phyloP scores from a whole-genome alignment of 2,113 vertebrate species.

The Todiramphus saurophagus region DNA sequence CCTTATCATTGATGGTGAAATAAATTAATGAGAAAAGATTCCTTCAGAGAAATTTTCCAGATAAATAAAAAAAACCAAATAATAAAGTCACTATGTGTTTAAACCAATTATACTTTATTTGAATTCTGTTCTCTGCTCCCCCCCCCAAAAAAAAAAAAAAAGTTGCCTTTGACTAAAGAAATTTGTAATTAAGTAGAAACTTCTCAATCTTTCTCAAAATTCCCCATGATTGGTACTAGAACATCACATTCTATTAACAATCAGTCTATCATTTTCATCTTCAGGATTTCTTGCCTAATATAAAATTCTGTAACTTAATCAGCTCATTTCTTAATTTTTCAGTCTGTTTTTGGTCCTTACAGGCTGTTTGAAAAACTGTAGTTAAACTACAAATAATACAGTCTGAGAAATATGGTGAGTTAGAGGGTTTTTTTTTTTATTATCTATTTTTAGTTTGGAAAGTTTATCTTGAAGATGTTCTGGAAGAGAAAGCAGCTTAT shows the following conservation, averaged over 20 bases:
- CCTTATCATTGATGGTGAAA: neutral
- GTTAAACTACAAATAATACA: neutral
- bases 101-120: neutral
- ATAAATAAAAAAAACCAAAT: neutral
- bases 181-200: neutral
- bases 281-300: neutral
- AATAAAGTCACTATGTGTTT: neutral
- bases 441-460: neutral
- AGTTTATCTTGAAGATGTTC: neutral
- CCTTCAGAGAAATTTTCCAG: neutral
- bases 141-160: neutral
- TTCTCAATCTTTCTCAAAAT: neutral
- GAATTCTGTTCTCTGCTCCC: neutral
- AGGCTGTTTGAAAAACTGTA: neutral
- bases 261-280: fast-evolving
- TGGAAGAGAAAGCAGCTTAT: neutral
- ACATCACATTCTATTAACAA: neutral
- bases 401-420: neutral
- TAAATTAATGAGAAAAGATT: neutral
- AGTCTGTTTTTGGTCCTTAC: neutral
- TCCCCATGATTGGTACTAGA: neutral
- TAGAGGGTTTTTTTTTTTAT: neutral
- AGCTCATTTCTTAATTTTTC: neutral
- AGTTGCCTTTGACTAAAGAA: neutral
- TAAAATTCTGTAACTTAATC: neutral